These are phyloP conservation scores for Incurvaria masculella DNA, from an alignment of 2,888 invertebrate species.

Conservation along the genomic window DNA sequence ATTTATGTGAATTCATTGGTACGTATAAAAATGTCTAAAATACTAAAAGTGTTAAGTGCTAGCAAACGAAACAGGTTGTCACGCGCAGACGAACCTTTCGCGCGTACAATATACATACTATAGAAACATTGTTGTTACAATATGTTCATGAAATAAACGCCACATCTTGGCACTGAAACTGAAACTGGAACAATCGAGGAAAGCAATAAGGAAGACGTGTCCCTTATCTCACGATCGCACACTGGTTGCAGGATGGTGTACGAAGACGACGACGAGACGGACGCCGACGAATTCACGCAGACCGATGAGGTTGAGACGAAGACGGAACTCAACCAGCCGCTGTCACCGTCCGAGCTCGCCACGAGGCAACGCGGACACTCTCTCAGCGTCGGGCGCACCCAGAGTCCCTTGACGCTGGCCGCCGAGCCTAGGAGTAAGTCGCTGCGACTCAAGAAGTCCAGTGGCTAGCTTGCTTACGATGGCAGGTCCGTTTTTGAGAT, in stretches of 20 bases:
- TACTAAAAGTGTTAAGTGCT: too few relatives aligned
- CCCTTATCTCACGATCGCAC: too few relatives aligned
- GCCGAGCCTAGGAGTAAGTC: slow-evolving; percentile 43
- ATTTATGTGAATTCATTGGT: slow-evolving; percentile 9
- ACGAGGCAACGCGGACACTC: slow-evolving; percentile 37
- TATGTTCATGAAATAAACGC: neutral
- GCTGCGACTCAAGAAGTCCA: slow-evolving; percentile 32
- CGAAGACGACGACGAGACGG: slow-evolving; percentile 24
- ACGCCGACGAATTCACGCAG: slow-evolving; percentile 17
- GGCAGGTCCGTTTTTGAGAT: neutral
- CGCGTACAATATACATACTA: neutral
- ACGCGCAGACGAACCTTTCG: slow-evolving; percentile 12
- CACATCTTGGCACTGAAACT: too few relatives aligned
- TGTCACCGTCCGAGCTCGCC: slow-evolving; percentile 21
- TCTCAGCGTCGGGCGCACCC: slow-evolving; percentile 32
- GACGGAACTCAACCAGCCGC: slow-evolving; percentile 21
- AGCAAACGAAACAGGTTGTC: too few relatives aligned
- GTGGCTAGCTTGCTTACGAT: neutral
- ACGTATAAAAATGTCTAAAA: slow-evolving; percentile 3
- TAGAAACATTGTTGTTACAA: too few relatives aligned
- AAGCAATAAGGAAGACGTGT: too few relatives aligned
- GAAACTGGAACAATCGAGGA: slow-evolving; percentile 34
- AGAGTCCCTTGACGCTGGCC: slow-evolving; percentile 26
- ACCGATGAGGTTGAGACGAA: slow-evolving; percentile 11
- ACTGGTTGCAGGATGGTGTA: too few relatives aligned